Percentiles rank a stretch among this genome's conserved stretches.
phyloP scores from a whole-genome alignment of 53 echinoderm and acorn worm genomes.

The Hippasteria phrygiana region DNA sequence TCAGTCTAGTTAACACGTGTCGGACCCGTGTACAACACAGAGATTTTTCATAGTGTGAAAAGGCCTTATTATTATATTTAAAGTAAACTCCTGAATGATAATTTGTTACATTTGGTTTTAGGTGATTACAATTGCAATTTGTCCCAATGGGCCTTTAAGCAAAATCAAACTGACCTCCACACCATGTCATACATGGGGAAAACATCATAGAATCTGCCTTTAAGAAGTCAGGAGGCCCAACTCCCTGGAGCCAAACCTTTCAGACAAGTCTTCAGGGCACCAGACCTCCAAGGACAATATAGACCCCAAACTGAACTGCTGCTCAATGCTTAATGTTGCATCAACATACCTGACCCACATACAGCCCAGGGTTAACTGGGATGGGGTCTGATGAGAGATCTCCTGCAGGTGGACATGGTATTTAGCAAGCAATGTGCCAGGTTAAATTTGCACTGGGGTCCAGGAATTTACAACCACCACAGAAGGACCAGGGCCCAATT shows the following conservation, averaged over 20 bases:
- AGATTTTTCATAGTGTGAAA: too few species aligned
- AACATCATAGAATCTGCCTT: neutral
- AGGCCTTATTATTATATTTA: too few species aligned
- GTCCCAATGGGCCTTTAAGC: too few species aligned
- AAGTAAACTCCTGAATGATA: too few species aligned
- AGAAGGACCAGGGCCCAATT: neutral
- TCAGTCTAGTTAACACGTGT: too few species aligned
- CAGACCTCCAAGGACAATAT: neutral
- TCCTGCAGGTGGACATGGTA: conserved; percentile 1
- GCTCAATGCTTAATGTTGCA: conserved; percentile 46
- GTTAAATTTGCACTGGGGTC: neutral
- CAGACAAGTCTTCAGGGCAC: conserved; percentile 10
- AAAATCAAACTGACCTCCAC: too few species aligned
- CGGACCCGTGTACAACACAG: too few species aligned
- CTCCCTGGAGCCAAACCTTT: conserved; percentile 29
- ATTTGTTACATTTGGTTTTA: too few species aligned
- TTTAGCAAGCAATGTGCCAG: conserved; percentile 24
- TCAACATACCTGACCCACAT: conserved; percentile 59
- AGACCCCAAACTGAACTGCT: neutral
- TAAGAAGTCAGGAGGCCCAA: neutral
- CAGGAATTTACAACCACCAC: neutral
- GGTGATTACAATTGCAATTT: too few species aligned
- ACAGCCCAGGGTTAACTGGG: conserved; percentile 1
- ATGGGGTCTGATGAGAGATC: conserved; percentile 31
- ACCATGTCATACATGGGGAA: neutral